Percentiles rank a stretch among this genome's conserved stretches.
These are phyloP conservation scores for Isoperla grammatica DNA, from an alignment of 2,888 invertebrate genomes.

Conservation along the genomic window DNA sequence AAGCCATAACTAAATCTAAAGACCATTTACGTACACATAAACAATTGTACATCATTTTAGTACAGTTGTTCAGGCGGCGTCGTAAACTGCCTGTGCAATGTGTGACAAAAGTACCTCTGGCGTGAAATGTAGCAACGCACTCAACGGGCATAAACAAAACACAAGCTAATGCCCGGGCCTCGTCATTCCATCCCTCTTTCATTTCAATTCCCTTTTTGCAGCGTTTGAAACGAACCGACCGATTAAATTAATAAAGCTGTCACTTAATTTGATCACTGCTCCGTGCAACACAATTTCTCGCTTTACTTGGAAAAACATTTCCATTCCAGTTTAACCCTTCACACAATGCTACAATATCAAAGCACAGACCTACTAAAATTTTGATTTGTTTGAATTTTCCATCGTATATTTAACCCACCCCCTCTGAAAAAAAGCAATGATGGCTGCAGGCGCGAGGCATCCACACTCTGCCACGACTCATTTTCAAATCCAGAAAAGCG, in stretches of 20 bases:
- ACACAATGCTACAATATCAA: background rate
- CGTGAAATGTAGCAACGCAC: too few relatives aligned
- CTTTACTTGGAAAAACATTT: conserved; percentile 24
- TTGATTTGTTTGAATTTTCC: conserved; percentile 19
- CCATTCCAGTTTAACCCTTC: conserved; percentile 20
- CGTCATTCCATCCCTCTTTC: too few relatives aligned
- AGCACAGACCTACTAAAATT: background rate
- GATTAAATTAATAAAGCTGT: conserved; percentile 66
- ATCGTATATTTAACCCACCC: conserved; percentile 24
- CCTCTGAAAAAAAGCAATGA: conserved; percentile 45
- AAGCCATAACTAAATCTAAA: too few relatives aligned
- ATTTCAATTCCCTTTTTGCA: conserved; percentile 2
- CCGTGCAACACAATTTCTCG: conserved; percentile 10
- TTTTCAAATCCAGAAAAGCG: conserved; percentile 46
- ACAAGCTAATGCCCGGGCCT: too few relatives aligned
- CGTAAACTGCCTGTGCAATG: too few relatives aligned
- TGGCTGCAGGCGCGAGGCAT: conserved; percentile 41
- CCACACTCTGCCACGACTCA: conserved; percentile 37
- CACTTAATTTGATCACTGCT: conserved; percentile 48
- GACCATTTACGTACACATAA: too few relatives aligned
- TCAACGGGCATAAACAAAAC: too few relatives aligned
- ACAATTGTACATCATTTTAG: too few relatives aligned
- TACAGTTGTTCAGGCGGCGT: too few relatives aligned
- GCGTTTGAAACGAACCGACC: conserved; percentile 6
- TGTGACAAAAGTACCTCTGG: too few relatives aligned